These are phyloP conservation scores for Thrips palmi DNA, from an alignment of 1,140 invertebrate genomes.

Conservation along the genomic window DNA sequence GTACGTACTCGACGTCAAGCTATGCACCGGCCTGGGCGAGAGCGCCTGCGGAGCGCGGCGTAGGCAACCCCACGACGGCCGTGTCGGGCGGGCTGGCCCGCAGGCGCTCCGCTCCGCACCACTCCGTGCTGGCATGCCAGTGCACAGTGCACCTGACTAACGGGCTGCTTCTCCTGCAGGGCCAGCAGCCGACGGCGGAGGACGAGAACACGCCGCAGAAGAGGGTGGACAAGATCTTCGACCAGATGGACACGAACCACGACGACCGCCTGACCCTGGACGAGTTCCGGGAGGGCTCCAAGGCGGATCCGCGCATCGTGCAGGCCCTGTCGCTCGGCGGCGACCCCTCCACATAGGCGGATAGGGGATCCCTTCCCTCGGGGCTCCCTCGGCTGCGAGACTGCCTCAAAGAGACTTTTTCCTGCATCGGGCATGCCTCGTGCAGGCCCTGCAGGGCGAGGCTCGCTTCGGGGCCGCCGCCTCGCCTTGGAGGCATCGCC, in stretches of 20 bases:
- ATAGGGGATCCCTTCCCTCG: no score
- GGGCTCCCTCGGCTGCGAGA: no score
- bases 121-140: no score
- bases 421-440: no score
- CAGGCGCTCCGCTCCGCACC: no score
- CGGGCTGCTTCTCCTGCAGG: constrained; percentile 44
- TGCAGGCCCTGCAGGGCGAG: no score
- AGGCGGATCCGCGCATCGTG: constrained; percentile 95
- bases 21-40: not conserved
- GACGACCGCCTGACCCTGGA: constrained; percentile 93
- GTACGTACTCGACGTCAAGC: constrained; percentile 37
- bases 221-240: constrained; percentile 92
- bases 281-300: constrained; percentile 96
- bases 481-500: no score
- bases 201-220: constrained; percentile 92
- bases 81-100: no score
- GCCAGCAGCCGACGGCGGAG: constrained; percentile 72
- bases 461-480: no score
- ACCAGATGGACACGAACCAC: constrained; percentile 97
- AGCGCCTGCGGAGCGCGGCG: constrained; percentile 4
- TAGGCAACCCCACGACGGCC: not conserved
- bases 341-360: constrained; percentile 20
- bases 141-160: no score
- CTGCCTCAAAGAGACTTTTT: no score
- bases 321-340: constrained; percentile 73